Base-by-base conservation (phyloP, 2,797 vertebrate genomes). In the Microctenopoma stevenorrisi region DNA sequence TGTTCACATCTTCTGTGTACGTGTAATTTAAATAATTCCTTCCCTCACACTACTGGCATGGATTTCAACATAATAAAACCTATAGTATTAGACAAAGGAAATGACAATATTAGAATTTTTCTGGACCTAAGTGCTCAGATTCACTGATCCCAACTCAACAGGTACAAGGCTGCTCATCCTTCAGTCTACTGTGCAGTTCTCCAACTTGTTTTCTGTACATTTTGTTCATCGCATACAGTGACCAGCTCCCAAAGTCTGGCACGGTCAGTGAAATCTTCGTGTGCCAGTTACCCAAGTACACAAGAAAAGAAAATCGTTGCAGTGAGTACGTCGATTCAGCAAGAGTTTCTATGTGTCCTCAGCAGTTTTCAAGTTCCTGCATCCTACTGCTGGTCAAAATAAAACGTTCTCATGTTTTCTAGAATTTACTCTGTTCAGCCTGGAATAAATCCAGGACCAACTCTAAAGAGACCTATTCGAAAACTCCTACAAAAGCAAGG, bases 231-330 rank as follows among this genome's bases (percentile, higher is more conserved):
- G 52, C 54, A 50, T 56, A 33, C 55, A 49, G 43, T 70, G 68
- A 78, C 25, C 52, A 55, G 48, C 43, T 59, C 55, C 65, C 50
- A 65, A 50, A 74, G 66, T 68, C 68, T 72, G 72, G 28, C 38
- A 64, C 56, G 61, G 68, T 74, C 53, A 51, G 55, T 68, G 66
- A 78, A 76, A 81, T 57, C 59, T 58, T 89, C 87, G 89, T 89
- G 82, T 81, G 74, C 92, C 89, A 93, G 90, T 86, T 91, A 89
- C 84, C 56, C 56, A 78, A 78, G 78, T 72, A 86, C 54, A 68
- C 26, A 4, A 14, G 13, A 18, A n/a, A n/a, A 38, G 48, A 49
- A 70, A 26, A 56, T 37, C 14, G 48, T 15, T 26, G 3, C 33
- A 35, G 33, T 7, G 7, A 52, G 52, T 49, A 47, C 64, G 16